These are phyloP conservation scores for Parauchenoglanis ngamensis DNA, from an alignment of 2,797 vertebrate species.

Conservation along the genomic window DNA sequence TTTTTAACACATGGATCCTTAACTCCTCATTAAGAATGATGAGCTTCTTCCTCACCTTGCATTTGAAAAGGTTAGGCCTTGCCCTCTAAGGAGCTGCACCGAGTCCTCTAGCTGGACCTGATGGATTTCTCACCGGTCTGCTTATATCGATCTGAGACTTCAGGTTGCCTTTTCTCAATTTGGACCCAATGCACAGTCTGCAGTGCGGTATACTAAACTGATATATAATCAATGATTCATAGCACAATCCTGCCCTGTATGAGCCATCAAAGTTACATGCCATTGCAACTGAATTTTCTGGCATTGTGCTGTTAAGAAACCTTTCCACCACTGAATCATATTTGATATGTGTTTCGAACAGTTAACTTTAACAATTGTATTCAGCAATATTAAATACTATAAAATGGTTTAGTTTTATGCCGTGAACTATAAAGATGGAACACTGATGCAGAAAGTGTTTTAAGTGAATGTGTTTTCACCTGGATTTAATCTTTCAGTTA, in stretches of 20 bases:
- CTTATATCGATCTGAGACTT: constrained; percentile 79
- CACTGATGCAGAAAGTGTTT: constrained; percentile 11
- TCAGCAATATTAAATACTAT: constrained; percentile 23
- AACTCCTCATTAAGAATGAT: constrained; percentile 84
- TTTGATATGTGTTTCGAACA: constrained; percentile 37
- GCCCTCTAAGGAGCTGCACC: constrained; percentile 68
- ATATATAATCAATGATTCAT: constrained; percentile 84
- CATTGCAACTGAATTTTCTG: constrained; percentile 68
- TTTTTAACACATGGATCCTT: constrained; percentile 65
- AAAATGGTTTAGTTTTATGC: constrained; percentile 28
- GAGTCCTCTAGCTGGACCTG: constrained; percentile 73
- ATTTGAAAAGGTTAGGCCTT: constrained; percentile 78
- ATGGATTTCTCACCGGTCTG: constrained; percentile 73
- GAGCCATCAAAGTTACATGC: constrained; percentile 77
- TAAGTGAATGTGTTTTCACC: not conserved
- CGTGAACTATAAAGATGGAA: constrained; percentile 4
- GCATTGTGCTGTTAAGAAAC: constrained; percentile 37
- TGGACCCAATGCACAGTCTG: constrained; percentile 74
- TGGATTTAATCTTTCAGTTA: not conserved
- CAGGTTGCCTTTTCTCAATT: constrained; percentile 74
- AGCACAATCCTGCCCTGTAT: constrained; percentile 72
- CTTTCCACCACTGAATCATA: not conserved
- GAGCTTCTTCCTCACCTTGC: constrained; percentile 80
- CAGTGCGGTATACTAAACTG: constrained; percentile 81
- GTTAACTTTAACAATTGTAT: constrained; percentile 32